Evolutionary conservation across 2,888 invertebrate species (phyloP).

Genomic region (Chrysotoxum bicinctum): DNA sequence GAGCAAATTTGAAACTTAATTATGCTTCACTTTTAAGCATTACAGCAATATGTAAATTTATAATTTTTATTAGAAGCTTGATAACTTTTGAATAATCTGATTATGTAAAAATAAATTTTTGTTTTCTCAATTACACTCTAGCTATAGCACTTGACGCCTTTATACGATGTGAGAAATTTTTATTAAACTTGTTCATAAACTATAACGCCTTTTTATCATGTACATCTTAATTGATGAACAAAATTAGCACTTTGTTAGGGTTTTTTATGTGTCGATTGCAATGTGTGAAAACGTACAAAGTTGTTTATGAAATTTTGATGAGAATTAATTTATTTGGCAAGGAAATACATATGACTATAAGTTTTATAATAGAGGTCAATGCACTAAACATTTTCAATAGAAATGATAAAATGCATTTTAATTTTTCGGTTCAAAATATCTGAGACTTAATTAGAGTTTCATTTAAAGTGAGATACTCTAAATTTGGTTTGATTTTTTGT

Average conservation of each 20-base stretch:
- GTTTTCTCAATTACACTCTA: neutral
- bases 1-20: no score
- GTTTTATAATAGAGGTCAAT: neutral
- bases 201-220: conserved; percentile 30
- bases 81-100: neutral
- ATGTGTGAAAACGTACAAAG: conserved; percentile 3
- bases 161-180: neutral
- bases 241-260: conserved; percentile 22
- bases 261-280: neutral
- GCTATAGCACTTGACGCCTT: neutral
- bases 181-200: conserved; percentile 7
- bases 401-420: neutral
- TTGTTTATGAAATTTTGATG: neutral
- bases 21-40: no score
- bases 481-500: no score
- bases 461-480: no score
- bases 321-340: neutral
- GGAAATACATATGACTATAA: neutral
- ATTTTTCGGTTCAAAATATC: neutral
- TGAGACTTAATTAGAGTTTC: no score
- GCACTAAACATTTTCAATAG: neutral
- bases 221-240: conserved; percentile 8
- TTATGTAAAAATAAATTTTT: neutral
- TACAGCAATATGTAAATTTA: no score
- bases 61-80: neutral